Evolutionary conservation across 2,888 invertebrate genomes (phyloP).

Genomic region (Syrista parreyssii): DNA sequence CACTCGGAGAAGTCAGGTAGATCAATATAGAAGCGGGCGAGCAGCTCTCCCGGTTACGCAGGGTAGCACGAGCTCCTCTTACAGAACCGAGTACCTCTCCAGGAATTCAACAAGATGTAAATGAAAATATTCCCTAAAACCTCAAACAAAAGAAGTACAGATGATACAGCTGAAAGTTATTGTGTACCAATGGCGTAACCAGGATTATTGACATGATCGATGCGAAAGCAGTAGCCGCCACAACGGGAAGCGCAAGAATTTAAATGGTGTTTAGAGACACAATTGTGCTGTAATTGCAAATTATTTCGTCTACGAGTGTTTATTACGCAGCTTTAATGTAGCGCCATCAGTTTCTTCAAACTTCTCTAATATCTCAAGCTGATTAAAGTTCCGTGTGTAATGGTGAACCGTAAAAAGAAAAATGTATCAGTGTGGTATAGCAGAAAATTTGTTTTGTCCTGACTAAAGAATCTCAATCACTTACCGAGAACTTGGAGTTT

Average conservation of each 20-base stretch:
- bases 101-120: background rate
- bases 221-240: background rate
- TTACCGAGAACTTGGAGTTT: background rate
- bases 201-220: background rate
- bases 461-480: background rate
- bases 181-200: background rate
- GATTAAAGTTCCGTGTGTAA: background rate
- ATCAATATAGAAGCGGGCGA: constrained; percentile 54
- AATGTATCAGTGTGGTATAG: background rate
- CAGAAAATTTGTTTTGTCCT: background rate
- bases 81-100: background rate
- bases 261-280: background rate
- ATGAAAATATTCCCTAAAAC: background rate
- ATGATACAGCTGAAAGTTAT: background rate
- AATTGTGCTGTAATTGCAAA: too few relatives aligned
- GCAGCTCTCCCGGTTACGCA: background rate
- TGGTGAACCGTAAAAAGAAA: background rate
- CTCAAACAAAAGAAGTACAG: background rate
- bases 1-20: constrained; percentile 46
- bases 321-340: background rate
- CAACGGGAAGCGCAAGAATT: background rate
- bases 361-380: background rate
- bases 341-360: background rate
- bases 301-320: background rate
- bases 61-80: background rate